Base-by-base conservation (phyloP, 2,113 vertebrate genomes). In the Tetraodon nigroviridis region DNA sequence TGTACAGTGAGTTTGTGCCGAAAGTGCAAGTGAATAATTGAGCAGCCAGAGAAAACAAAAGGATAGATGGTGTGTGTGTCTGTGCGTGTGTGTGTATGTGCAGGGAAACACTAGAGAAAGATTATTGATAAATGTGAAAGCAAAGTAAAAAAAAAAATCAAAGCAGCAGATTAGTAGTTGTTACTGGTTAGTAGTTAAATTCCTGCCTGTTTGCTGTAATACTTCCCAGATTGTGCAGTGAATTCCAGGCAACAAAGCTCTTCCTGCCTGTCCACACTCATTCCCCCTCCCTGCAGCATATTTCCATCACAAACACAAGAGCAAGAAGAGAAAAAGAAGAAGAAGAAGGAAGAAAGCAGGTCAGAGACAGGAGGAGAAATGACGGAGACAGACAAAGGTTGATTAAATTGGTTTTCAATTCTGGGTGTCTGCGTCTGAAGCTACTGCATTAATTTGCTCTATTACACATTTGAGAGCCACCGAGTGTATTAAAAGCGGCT, bases 341-440 rank as follows among this genome's bases (percentile, higher is more conserved):
- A 11, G 15, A 46, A n/a, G 32, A 58, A 27, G 16, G 32, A 58
- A 27, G 16, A 53, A 52, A 44, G 61, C 37, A 27, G 17, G 27
- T 41, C 44, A 52, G 64, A 22, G 72, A 71, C 52, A 64, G 42
- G 41, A 62, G 41, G 69, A 60, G 69, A 84, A 64, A 87, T 83
- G 77, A 79, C 70, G 58, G 59, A 52, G 73, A 77, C 63, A 73
- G 84, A 84, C 85, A 87, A 84, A 87, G 80, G 84, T 85, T 88
- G 82, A 87, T 89, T 86, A 81, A 84, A 85, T 86, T 87, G 84
- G 65, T 78, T 85, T 85, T 86, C 80, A 87, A 85, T 86, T 86
- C 81, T 80, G 77, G 69, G 60, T 73, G 82, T 84, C 81, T 80
- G 67, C 21, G 63, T 83, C 75, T 73, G 71, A 80, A 71, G 73